Conservation (phyloP, 2,888 invertebrate species). For the Plutella xylostella region DNA sequence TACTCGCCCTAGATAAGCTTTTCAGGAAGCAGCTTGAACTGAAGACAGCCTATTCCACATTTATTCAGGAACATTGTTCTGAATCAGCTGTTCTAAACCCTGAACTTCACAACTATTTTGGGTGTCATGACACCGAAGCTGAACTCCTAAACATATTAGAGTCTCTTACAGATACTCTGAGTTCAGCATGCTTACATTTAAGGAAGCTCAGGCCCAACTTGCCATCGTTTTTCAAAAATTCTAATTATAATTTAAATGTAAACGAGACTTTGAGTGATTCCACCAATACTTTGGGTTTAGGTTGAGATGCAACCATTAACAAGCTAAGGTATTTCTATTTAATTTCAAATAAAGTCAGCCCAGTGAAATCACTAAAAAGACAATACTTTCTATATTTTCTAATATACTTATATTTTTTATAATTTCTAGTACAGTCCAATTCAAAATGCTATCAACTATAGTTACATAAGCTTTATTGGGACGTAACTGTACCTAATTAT, state of each 20-base stretch:
- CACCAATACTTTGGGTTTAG: slow-evolving; percentile 12
- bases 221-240: not conserved
- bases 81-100: no score
- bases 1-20: not conserved
- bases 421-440: slow-evolving; percentile 4
- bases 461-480: slow-evolving; percentile 9
- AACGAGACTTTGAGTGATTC: no score
- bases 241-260: no score
- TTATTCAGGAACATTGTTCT: slow-evolving; percentile 18
- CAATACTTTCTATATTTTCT: slow-evolving; percentile 7
- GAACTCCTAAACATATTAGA: slow-evolving; percentile 6
- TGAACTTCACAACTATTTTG: slow-evolving; percentile 9
- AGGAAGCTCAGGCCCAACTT: slow-evolving; percentile 11
- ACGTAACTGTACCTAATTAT: slow-evolving; percentile 10
- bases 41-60: slow-evolving; percentile 1
- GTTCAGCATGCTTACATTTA: slow-evolving; percentile 7
- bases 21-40: not conserved
- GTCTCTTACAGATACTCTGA: slow-evolving; percentile 1
- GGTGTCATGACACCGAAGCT: slow-evolving; percentile 7
- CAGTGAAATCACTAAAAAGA: slow-evolving; percentile 16
- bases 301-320: slow-evolving; percentile 18
- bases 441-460: slow-evolving; percentile 10
- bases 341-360: no score
- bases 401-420: slow-evolving; percentile 12
- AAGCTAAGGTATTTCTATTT: slow-evolving; percentile 14